These are phyloP conservation scores for Gymnobelideus leadbeateri DNA, from an alignment of 2,113 vertebrate genomes.

Conservation along the genomic window DNA sequence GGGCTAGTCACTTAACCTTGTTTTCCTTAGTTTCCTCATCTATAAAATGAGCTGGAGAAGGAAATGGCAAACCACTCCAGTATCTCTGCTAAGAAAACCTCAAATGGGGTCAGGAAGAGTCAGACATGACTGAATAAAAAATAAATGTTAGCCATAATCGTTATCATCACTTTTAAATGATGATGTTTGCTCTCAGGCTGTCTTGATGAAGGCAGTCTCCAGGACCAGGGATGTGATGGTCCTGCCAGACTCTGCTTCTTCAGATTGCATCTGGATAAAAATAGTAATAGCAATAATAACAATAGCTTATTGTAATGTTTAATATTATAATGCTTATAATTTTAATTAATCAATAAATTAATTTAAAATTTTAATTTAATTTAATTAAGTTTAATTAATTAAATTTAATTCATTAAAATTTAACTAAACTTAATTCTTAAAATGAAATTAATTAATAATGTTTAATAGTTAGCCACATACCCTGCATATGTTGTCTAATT, in stretches of 20 bases:
- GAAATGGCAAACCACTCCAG: background rate
- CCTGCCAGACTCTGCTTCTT: background rate
- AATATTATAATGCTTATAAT: no score
- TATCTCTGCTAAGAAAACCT: no score
- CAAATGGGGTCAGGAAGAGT: background rate
- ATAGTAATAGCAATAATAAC: background rate
- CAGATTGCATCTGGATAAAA: background rate
- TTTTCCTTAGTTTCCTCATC: background rate
- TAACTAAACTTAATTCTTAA: no score
- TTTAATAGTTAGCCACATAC: background rate
- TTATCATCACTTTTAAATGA: background rate
- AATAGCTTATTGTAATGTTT: background rate
- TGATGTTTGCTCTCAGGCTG: background rate
- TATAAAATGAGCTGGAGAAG: background rate
- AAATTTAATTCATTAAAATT: no score
- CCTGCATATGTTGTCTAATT: background rate
- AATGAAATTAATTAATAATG: background rate
- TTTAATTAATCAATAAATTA: no score
- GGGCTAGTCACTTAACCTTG: background rate
- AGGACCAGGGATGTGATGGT: background rate
- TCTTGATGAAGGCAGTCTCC: background rate
- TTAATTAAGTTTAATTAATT: no score
- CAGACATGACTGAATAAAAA: background rate
- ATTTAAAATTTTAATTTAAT: no score
- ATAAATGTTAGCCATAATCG: background rate